Conservation (phyloP, 2,888 invertebrate genomes). For the Tetheella fluctuosa region DNA sequence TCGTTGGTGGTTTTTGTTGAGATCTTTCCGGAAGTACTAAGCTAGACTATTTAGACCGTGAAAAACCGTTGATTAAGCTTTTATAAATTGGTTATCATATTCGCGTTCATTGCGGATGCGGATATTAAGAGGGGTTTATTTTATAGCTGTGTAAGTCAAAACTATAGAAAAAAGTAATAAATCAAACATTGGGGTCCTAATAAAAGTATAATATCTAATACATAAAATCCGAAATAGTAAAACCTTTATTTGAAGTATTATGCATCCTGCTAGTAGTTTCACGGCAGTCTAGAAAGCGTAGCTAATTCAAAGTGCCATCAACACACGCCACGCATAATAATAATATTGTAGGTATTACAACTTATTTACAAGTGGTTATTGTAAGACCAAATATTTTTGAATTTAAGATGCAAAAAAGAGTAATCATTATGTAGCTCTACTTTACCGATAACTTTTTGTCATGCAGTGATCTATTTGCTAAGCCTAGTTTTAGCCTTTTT, state of each 20-base stretch:
- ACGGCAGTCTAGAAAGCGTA: too few species aligned
- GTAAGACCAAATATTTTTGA: not conserved
- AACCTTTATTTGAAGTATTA: too few species aligned
- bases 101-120: not conserved
- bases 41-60: not conserved
- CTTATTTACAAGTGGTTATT: not conserved
- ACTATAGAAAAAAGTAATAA: not conserved
- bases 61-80: not conserved
- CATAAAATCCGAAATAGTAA: too few species aligned
- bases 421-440: not conserved
- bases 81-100: not conserved
- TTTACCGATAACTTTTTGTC: not conserved
- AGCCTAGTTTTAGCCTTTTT: not conserved
- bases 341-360: too few species aligned
- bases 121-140: too few species aligned
- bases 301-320: slow-evolving; percentile 1
- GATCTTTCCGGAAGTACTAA: not conserved
- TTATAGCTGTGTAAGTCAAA: not conserved
- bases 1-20: not conserved
- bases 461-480: not conserved
- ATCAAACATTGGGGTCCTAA: too few species aligned
- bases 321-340: too few species aligned
- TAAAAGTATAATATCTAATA: too few species aligned
- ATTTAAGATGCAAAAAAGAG: not conserved
- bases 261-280: too few species aligned